phyloP scores from a whole-genome alignment of 2,113 vertebrate genomes.

The Otolemur garnettii region DNA sequence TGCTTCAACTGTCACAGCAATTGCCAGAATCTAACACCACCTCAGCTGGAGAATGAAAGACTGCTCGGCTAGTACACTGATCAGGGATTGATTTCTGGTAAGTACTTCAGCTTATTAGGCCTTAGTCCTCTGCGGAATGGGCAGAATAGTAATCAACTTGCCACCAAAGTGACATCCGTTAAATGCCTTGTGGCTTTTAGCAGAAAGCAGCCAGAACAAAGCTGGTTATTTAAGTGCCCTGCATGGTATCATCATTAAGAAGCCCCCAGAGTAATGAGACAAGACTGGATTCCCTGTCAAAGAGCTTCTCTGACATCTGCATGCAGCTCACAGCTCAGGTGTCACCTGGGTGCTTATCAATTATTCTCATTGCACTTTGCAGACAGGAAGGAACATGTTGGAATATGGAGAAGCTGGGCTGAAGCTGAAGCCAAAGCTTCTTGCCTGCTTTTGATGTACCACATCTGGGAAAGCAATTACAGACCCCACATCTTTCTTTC shows the following conservation, averaged over 20 bases:
- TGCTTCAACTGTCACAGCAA: neutral
- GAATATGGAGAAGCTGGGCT: neutral
- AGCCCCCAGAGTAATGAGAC: neutral
- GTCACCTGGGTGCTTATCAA: neutral
- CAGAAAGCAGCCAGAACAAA: neutral
- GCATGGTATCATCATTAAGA: neutral
- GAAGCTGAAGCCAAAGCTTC: neutral
- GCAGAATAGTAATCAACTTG: neutral
- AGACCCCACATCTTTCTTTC: conserved; percentile 35
- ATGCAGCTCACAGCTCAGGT: neutral
- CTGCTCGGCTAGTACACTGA: neutral
- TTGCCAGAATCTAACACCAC: neutral
- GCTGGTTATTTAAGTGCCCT: neutral
- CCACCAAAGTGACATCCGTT: neutral
- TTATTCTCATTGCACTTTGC: neutral
- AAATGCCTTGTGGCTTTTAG: neutral
- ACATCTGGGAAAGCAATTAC: conserved; percentile 68
- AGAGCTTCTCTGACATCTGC: neutral
- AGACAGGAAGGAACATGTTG: neutral
- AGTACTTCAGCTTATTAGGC: neutral
- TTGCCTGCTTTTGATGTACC: conserved; percentile 59
- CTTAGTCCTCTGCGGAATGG: neutral
- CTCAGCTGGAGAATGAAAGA: neutral
- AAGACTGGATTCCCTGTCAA: neutral
- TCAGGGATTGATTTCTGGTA: neutral